Percentiles rank a stretch among this genome's conserved stretches.
phyloP scores from a whole-genome alignment of 2,888 invertebrate species.

The Lithosia quadra region DNA sequence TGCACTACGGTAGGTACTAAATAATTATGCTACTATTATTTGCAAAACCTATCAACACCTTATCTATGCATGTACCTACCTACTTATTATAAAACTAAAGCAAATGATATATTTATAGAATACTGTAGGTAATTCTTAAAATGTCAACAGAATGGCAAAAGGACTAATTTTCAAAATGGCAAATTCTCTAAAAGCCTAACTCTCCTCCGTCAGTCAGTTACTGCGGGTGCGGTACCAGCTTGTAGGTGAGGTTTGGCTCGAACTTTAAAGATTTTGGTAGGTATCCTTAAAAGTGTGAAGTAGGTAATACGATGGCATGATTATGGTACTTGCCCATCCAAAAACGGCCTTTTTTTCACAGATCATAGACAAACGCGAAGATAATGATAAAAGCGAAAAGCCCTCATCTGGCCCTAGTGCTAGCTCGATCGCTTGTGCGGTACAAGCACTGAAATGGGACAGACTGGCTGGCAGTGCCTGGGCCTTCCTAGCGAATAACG shows the following conservation, averaged over 20 bases:
- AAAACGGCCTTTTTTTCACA: not conserved
- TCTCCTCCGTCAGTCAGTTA: no score
- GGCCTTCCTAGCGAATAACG: conserved; percentile 66
- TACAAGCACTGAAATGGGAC: conserved; percentile 74
- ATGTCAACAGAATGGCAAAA: not conserved
- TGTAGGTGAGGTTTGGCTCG: no score
- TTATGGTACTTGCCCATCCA: no score
- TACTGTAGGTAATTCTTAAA: no score
- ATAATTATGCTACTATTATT: not conserved
- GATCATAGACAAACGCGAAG: not conserved
- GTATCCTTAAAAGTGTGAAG: no score
- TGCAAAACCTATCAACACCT: no score
- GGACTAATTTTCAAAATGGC: not conserved
- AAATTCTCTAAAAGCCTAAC: not conserved
- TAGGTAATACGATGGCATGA: no score
- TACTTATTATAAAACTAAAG: no score
- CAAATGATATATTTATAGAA: no score
- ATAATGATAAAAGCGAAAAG: not conserved
- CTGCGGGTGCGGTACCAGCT: no score
- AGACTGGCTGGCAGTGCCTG: conserved; percentile 72
- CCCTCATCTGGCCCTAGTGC: not conserved
- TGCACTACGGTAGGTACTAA: conserved; percentile 68
- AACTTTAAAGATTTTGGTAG: no score
- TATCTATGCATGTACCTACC: no score
- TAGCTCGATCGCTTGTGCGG: conserved; percentile 67